Percentiles rank a stretch among this genome's conserved stretches.
Conservation (phyloP, 2,888 invertebrate genomes). For the Hypolimnas misippus region DNA sequence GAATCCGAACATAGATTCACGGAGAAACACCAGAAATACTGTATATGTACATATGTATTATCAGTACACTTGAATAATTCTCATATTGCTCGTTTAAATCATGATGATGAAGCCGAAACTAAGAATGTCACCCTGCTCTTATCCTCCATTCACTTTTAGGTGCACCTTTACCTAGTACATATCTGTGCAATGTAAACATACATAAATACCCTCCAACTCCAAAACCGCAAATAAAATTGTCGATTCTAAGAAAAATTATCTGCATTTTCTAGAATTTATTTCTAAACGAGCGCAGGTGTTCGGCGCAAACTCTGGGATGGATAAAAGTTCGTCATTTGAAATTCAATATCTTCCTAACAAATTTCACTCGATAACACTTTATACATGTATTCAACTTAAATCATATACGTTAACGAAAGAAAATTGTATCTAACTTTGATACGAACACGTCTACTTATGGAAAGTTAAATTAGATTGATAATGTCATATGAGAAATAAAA, state of each 20-base stretch:
- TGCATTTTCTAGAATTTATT: neutral
- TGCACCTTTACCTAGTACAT: too few relatives aligned
- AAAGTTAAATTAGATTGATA: slow-evolving; percentile 8
- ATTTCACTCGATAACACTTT: neutral
- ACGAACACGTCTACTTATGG: slow-evolving; percentile 4
- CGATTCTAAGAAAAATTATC: neutral
- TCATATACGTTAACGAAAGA: neutral
- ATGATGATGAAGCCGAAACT: too few relatives aligned
- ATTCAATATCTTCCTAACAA: slow-evolving; percentile 4
- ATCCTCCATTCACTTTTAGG: too few relatives aligned
- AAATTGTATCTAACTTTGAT: slow-evolving; percentile 15
- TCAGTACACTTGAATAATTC: slow-evolving; percentile 10
- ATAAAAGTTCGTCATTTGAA: neutral
- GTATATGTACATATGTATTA: too few relatives aligned
- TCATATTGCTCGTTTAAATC: slow-evolving; percentile 11
- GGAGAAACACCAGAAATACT: slow-evolving; percentile 11
- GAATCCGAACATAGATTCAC: slow-evolving; percentile 18
- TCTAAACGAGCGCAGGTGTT: slow-evolving; percentile 1
- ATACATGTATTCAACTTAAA: neutral
- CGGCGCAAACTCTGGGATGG: neutral
- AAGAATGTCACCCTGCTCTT: too few relatives aligned
- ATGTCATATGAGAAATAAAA: too few relatives aligned
- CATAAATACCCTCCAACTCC: neutral
- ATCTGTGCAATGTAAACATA: too few relatives aligned
- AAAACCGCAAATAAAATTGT: neutral